Conservation (phyloP, 2,797 vertebrate genomes). For the Urosaurus nigricauda region DNA sequence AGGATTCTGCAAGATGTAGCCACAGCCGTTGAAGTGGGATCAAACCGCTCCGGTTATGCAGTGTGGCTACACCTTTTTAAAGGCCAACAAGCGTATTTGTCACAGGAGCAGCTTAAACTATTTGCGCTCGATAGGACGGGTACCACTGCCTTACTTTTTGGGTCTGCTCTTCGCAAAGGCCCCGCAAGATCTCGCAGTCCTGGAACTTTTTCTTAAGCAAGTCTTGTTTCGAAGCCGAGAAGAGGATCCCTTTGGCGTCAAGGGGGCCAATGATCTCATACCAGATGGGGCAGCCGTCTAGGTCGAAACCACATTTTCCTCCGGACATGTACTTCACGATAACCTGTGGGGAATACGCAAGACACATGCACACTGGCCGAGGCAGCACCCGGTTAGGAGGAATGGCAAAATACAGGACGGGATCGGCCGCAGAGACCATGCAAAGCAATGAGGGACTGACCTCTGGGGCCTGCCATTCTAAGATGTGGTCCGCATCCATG, state of each 20-base stretch:
- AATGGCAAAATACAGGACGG: too few relatives aligned
- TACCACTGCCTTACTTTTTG: conserved; percentile 78
- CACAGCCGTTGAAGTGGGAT: too few relatives aligned
- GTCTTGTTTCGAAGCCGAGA: conserved; percentile 95
- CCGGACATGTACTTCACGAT: conserved; percentile 90
- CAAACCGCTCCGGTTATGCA: too few relatives aligned
- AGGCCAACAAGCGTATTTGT: too few relatives aligned
- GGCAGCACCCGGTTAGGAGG: too few relatives aligned
- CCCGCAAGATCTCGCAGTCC: conserved; percentile 89
- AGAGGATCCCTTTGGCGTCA: conserved; percentile 92
- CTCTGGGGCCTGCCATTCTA: conserved; percentile 91
- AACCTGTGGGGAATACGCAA: conserved; percentile 84
- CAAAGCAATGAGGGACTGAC: conserved; percentile 70
- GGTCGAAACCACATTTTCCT: conserved; percentile 92
- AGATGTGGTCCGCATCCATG: conserved; percentile 86
- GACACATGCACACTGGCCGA: too few relatives aligned
- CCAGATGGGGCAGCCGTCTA: conserved; percentile 90
- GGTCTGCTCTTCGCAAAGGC: conserved; percentile 83
- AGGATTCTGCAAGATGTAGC: too few relatives aligned
- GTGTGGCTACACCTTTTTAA: too few relatives aligned
- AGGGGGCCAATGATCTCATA: conserved; percentile 93
- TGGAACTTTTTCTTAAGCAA: conserved; percentile 93
- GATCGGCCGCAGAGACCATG: accelerated
- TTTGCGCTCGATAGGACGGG: neutral
- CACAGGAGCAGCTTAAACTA: neutral